phyloP scores from a whole-genome alignment of 2,888 invertebrate species.

The Hemaris fuciformis region DNA sequence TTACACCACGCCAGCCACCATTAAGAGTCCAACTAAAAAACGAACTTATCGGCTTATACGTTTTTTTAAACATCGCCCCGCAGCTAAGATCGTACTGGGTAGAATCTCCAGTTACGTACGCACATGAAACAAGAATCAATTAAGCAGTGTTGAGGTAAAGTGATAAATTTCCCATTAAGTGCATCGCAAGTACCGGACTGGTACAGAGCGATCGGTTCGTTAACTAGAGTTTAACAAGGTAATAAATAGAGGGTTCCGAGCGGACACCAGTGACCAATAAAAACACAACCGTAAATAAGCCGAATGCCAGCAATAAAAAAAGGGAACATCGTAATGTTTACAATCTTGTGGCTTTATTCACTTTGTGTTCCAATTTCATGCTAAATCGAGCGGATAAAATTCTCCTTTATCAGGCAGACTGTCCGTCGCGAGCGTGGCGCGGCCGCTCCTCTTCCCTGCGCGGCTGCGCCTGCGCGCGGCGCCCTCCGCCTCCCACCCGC shows the following conservation, averaged over 20 bases:
- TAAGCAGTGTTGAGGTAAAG: conserved; percentile 58
- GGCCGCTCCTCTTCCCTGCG: conserved; percentile 23
- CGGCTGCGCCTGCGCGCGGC: background rate
- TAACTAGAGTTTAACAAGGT: conserved; percentile 80
- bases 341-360: conserved; percentile 82
- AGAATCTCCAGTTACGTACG: conserved; percentile 50
- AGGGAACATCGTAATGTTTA: conserved; percentile 80
- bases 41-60: conserved; percentile 36
- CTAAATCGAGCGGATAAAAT: conserved; percentile 81
- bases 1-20: conserved; percentile 56
- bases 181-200: conserved; percentile 51
- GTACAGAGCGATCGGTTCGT: conserved; percentile 69
- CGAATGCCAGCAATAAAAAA: conserved; percentile 74
- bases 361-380: conserved; percentile 82
- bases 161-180: conserved; percentile 74
- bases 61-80: conserved; percentile 47
- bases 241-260: conserved; percentile 70
- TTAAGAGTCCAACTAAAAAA: conserved; percentile 48
- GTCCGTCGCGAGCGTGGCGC: conserved; percentile 58
- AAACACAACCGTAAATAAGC: conserved; percentile 77
- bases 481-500: conserved; percentile 12
- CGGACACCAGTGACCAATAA: conserved; percentile 71
- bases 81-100: conserved; percentile 38
- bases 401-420: conserved; percentile 78
- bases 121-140: conserved; percentile 58